Conservation (phyloP, 2,888 invertebrate species). For the Andrena trimmerana region DNA sequence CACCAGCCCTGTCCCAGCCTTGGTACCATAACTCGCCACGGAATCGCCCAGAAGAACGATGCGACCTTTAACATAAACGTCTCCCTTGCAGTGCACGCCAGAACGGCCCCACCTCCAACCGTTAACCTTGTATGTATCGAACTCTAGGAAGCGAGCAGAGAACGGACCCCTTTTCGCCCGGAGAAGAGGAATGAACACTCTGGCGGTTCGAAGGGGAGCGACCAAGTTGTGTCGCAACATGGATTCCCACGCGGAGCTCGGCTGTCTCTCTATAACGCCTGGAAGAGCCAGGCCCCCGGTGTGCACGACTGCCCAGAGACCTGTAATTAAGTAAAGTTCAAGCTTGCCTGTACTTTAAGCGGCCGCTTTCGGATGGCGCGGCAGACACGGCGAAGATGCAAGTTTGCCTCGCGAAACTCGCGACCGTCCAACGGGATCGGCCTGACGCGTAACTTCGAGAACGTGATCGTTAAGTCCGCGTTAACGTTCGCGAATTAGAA, state of each 20-base stretch:
- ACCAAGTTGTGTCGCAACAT: conserved; percentile 90
- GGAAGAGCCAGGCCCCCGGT: conserved; percentile 92
- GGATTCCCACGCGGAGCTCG: conserved; percentile 90
- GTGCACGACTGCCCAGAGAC: conserved; percentile 93
- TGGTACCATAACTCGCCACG: conserved; percentile 84
- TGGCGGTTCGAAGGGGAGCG: conserved; percentile 90
- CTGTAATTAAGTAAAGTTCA: conserved; percentile 84
- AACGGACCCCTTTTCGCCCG: conserved; percentile 85
- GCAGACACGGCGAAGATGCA: conserved; percentile 38
- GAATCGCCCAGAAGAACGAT: conserved; percentile 80
- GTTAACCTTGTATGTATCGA: no score
- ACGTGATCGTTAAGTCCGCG: background rate
- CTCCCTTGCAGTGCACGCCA: background rate
- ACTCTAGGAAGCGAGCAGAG: background rate
- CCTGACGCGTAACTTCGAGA: background rate
- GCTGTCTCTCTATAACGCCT: conserved; percentile 89
- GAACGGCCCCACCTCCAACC: no score
- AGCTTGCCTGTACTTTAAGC: conserved; percentile 44
- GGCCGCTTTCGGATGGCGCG: conserved; percentile 34
- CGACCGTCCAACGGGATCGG: background rate
- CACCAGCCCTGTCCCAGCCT: conserved; percentile 86
- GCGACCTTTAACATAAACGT: conserved; percentile 72
- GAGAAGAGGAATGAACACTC: conserved; percentile 91
- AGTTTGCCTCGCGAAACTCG: conserved; percentile 38
- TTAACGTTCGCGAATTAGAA: background rate